phyloP scores from a whole-genome alignment of 2,113 vertebrate genomes.

The Cacatua alba region DNA sequence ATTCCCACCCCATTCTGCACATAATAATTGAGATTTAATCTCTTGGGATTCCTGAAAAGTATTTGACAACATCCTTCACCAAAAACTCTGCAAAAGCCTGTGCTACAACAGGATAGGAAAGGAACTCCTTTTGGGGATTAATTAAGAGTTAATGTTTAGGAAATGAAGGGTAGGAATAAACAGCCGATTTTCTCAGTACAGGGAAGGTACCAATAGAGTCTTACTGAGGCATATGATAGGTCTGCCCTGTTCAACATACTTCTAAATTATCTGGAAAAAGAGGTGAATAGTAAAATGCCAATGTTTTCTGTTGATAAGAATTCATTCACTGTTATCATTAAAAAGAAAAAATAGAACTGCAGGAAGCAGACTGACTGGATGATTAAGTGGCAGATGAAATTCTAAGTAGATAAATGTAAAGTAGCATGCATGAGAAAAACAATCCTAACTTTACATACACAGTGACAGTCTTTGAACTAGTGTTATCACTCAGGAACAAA shows the following conservation, averaged over 20 bases:
- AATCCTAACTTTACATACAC: not conserved
- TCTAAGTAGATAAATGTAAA: conserved; percentile 12
- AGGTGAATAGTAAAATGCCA: not conserved
- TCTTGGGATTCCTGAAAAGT: not conserved
- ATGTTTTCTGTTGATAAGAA: conserved; percentile 32
- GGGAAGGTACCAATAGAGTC: not conserved
- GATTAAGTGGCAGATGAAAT: conserved; percentile 34
- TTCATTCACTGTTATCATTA: not conserved
- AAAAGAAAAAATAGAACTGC: not conserved
- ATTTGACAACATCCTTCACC: not conserved
- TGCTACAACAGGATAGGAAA: not conserved
- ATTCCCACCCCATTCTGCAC: not conserved
- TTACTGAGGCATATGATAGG: not conserved
- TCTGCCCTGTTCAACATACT: not conserved
- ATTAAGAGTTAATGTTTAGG: not conserved
- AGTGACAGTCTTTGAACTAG: conserved; percentile 1
- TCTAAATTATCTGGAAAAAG: not conserved
- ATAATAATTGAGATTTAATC: not conserved
- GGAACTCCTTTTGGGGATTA: not conserved
- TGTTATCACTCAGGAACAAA: not conserved
- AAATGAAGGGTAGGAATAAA: not conserved
- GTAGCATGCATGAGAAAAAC: not conserved
- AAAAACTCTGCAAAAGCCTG: not conserved
- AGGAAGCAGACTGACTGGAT: not conserved
- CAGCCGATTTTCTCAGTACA: not conserved